phyloP scores from a whole-genome alignment of 2,113 vertebrate species.

The Chroicocephalus ridibundus region DNA sequence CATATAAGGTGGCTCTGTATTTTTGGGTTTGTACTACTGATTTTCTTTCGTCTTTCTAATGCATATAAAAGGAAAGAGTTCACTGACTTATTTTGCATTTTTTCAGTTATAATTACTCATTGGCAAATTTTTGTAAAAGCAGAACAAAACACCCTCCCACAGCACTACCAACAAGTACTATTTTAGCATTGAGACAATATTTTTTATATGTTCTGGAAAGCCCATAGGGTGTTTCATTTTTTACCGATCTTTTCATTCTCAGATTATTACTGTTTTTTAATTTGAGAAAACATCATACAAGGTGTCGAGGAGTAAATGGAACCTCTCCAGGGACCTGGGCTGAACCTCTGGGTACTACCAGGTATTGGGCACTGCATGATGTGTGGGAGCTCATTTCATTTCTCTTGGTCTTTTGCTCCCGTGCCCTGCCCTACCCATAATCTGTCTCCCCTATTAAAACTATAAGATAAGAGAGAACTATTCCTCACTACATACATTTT shows the following conservation, averaged over 20 bases:
- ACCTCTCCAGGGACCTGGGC: not conserved
- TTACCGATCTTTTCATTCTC: not conserved
- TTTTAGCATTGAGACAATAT: not conserved
- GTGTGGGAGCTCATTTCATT: not conserved
- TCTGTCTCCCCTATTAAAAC: not conserved
- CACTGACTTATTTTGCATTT: not conserved
- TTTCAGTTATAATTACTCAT: not conserved
- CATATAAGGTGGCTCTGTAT: not conserved
- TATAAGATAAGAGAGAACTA: not conserved
- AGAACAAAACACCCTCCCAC: not conserved
- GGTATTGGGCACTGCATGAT: not conserved
- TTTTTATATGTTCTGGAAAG: not conserved
- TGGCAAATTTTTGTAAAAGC: not conserved
- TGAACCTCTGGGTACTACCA: not conserved
- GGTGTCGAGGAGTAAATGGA: not conserved
- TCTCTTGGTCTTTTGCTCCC: not conserved
- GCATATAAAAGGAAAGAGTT: not conserved
- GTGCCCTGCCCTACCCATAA: not conserved
- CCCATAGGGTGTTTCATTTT: not conserved
- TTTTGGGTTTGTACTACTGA: not conserved
- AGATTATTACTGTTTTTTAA: not conserved
- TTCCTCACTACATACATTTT: not conserved
- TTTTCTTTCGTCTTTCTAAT: not conserved
- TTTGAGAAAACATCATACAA: not conserved
- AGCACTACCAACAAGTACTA: not conserved